Evolutionary conservation across 1,140 invertebrate species (phyloP).

Genomic region (Listronotus bonariensis): DNA sequence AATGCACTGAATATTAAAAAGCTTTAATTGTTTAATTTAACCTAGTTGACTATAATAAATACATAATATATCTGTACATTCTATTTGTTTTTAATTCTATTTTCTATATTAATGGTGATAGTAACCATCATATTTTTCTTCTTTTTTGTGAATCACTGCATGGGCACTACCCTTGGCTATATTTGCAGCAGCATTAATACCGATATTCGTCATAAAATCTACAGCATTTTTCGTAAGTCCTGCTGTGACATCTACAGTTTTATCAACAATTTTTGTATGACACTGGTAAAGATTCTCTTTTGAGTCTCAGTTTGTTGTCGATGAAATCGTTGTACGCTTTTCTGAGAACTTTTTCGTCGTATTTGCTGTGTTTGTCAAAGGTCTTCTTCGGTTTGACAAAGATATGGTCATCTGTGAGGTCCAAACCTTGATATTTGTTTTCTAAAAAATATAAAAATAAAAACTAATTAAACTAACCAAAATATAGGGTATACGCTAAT

Average conservation of each 20-base stretch:
- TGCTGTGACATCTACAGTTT: conserved; percentile 24
- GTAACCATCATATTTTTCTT: not conserved
- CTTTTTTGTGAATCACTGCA: conserved; percentile 18
- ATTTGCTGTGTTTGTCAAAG: not conserved
- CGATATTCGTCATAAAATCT: conserved; percentile 20
- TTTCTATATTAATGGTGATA: not conserved
- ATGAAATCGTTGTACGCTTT: conserved; percentile 16
- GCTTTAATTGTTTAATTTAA: no score
- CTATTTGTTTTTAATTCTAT: no score
- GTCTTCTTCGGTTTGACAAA: no score
- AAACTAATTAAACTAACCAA: no score
- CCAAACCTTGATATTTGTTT: no score
- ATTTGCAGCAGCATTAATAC: conserved; percentile 20
- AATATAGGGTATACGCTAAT: no score
- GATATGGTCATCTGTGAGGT: no score
- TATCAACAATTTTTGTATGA: conserved; percentile 18
- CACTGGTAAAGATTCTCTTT: not conserved
- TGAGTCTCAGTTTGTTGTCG: conserved; percentile 8
- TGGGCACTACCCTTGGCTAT: conserved; percentile 16
- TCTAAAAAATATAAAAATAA: no score
- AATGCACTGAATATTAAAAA: no score
- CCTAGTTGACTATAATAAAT: no score
- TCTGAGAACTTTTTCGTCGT: conserved; percentile 11
- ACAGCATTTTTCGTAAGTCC: conserved; percentile 11
- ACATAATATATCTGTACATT: no score